These are phyloP conservation scores for Bombus breviceps DNA, from an alignment of 1,140 invertebrate genomes.

Conservation along the genomic window DNA sequence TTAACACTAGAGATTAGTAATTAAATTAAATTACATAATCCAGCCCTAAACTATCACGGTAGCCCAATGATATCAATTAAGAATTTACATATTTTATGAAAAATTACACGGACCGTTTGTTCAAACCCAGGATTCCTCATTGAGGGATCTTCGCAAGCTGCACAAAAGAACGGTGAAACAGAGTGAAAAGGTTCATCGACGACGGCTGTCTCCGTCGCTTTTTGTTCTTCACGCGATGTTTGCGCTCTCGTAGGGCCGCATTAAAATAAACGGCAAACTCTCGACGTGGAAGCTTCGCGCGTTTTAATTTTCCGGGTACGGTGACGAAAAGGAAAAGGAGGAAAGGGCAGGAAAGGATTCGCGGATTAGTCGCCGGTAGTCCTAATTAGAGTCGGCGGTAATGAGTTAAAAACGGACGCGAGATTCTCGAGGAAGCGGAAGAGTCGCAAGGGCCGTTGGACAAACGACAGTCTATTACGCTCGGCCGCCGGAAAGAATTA, in stretches of 20 bases:
- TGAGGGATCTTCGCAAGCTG: no score
- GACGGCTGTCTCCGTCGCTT: not conserved
- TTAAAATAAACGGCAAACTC: not conserved
- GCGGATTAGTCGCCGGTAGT: constrained; percentile 29
- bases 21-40: no score
- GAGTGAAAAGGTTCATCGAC: not conserved
- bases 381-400: constrained; percentile 24
- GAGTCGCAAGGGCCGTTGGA: not conserved
- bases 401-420: constrained; percentile 29
- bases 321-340: not conserved
- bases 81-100: no score
- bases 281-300: not conserved
- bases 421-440: constrained; percentile 33
- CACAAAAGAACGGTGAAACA: no score
- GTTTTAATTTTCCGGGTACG: constrained; percentile 4
- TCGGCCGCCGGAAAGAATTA: constrained; percentile 42
- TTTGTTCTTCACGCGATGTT: not conserved
- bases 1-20: no score
- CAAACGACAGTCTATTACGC: constrained; percentile 41
- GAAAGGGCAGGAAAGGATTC: not conserved
- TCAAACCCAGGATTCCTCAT: no score
- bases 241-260: no score
- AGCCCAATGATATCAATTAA: no score
- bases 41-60: no score
- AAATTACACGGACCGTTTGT: no score